A percentile compares a stretch with the other conserved stretches of the same genome.
Conservation (phyloP, 2,113 vertebrate species). For the Lamprologus tigripictilis region DNA sequence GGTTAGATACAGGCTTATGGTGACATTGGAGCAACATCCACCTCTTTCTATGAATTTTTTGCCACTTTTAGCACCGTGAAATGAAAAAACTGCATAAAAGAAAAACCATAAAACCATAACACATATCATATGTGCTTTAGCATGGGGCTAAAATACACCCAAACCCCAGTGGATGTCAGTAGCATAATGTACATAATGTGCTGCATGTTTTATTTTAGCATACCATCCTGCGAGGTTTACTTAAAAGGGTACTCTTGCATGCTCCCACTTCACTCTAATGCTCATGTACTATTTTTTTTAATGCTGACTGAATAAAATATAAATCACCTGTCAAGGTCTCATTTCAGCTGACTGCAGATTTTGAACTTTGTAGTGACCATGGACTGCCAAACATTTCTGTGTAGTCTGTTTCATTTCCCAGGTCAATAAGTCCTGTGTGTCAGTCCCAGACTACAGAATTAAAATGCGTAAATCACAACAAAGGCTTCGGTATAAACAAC, state of each 20-base stretch:
- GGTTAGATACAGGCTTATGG: neutral
- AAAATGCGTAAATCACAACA: neutral
- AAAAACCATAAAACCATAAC: neutral
- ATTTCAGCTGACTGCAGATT: neutral
- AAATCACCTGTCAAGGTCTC: neutral
- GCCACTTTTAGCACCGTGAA: neutral
- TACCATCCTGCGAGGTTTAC: neutral
- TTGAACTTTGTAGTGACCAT: neutral
- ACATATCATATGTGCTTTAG: neutral
- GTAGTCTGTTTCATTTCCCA: neutral
- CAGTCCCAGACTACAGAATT: neutral
- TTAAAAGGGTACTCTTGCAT: neutral
- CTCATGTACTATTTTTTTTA: neutral
- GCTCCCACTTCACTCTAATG: neutral
- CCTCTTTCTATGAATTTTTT: neutral
- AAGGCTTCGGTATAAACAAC: neutral
- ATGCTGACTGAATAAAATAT: neutral
- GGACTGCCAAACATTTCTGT: neutral
- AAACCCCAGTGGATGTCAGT: neutral
- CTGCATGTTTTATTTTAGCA: neutral
- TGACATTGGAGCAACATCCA: neutral
- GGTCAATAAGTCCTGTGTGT: neutral
- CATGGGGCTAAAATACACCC: neutral
- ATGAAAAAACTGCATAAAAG: neutral
- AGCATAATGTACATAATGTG: neutral